A percentile compares a stretch with the other conserved stretches of the same genome.
Evolutionary conservation across 2,797 vertebrate species (phyloP).

Genomic region (Cetoscarus ocellatus): DNA sequence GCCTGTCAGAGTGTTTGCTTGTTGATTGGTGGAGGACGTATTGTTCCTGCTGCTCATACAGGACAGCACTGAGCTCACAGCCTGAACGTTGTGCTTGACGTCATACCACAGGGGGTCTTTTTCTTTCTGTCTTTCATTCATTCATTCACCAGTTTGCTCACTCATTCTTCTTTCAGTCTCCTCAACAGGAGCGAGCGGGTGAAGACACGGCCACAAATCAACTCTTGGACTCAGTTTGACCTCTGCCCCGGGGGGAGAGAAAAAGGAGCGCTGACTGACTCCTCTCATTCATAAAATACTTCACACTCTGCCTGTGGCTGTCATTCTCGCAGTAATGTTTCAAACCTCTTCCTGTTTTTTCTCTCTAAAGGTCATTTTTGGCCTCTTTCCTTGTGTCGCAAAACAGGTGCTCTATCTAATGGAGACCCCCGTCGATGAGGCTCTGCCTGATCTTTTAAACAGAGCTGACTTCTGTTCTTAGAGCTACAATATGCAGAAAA

Average conservation of each 20-base stretch:
- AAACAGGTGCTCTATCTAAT: constrained; percentile 8
- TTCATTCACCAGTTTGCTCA: constrained; percentile 26
- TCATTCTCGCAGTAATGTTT: constrained; percentile 23
- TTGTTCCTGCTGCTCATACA: no score
- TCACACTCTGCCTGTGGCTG: constrained; percentile 41
- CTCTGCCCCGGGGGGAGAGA: constrained; percentile 33
- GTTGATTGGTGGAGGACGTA: constrained; percentile 27
- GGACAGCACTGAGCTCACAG: constrained; percentile 10
- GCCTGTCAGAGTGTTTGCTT: constrained; percentile 29
- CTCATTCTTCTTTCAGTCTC: constrained; percentile 13
- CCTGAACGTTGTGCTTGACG: constrained; percentile 41
- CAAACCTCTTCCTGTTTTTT: constrained; percentile 1
- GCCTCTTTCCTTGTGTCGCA: not conserved
- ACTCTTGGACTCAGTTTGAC: constrained; percentile 67
- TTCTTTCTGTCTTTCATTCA: not conserved
- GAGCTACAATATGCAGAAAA: not conserved
- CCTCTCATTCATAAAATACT: constrained; percentile 66
- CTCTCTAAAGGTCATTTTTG: constrained; percentile 7
- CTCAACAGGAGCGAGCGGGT: constrained; percentile 17
- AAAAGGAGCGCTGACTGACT: constrained; percentile 31
- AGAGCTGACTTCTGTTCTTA: not conserved
- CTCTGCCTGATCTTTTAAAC: not conserved
- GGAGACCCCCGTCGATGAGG: not conserved
- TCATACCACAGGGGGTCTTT: constrained; percentile 2
- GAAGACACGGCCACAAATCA: constrained; percentile 60